Evolutionary conservation across 1,140 invertebrate species (phyloP), one percentile per base, ranked within the genome.

Genomic region (Campoletis sonorensis): DNA sequence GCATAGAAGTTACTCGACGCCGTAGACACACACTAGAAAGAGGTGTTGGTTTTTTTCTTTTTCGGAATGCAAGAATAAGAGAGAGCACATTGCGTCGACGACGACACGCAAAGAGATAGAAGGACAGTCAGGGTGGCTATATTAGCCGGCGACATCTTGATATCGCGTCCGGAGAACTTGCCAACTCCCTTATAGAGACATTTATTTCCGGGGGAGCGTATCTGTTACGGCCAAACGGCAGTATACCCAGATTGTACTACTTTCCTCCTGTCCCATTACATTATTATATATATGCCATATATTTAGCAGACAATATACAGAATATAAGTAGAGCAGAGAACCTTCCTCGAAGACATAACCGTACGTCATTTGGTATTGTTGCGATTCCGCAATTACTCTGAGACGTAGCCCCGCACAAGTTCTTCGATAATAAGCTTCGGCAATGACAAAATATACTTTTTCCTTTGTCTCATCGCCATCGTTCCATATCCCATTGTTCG

Each of bases 131-230:
- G 45, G 45, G 76, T 78, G 83, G 83, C 86, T 75, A 83, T 88
- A 89, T 88, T 89, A 87, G 85, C 85, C 84, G 77, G 81, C 85
- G 87, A 82, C 85, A 88, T 87, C 88, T 89, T 89, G 88, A 89
- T 89, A 89, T 88, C 85, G 71, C 73, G 83, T 85, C 85, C 84
- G 84, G 83, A 81, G 81, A 87, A 88, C 86, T 88, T 89, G 88
- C 88, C 88, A 89, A 89, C 88, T 89, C 86, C 86, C 88, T 89
- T 86, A 89, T 88, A 88, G 86, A 86, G 86, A 89, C 86, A 89
- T 89, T 89, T 89, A 89, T 89, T 88, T 89, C 85, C 85, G 83
- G 84, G 83, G 84, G 82, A 72, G 83, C 75, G 68, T 88, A 89
- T 88, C 84, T 86, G 87, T 88, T 88, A 88, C 83, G 82, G 84